These are phyloP conservation scores for Rhagologus leucostigma DNA, from an alignment of 2,113 vertebrate species.

Conservation along the genomic window DNA sequence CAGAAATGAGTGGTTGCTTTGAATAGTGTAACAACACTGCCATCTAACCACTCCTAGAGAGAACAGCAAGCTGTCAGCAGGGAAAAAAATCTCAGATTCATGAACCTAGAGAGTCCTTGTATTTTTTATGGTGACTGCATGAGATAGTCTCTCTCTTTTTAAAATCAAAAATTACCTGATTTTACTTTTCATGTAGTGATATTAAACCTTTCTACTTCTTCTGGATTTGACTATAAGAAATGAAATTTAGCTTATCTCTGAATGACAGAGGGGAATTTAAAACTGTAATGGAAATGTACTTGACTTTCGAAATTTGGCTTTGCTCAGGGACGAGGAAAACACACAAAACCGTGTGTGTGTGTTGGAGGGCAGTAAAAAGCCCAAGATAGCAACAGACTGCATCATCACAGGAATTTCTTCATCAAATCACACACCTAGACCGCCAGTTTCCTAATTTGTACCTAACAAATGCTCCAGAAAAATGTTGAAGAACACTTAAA, in stretches of 20 bases:
- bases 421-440: not conserved
- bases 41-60: constrained; percentile 36
- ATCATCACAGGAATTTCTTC: not conserved
- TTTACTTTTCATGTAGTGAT: not conserved
- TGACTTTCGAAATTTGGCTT: not conserved
- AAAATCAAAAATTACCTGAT: not conserved
- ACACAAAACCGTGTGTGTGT: not conserved
- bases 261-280: not conserved
- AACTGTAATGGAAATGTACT: not conserved
- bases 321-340: not conserved
- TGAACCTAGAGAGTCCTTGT: accelerated
- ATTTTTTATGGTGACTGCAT: not conserved
- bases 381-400: not conserved
- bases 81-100: not conserved
- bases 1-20: not conserved
- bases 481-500: not conserved
- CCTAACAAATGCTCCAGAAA: not conserved
- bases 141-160: not conserved
- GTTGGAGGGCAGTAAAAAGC: not conserved
- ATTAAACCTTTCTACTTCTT: not conserved
- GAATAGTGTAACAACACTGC: constrained; percentile 44
- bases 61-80: not conserved
- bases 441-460: not conserved
- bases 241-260: not conserved
- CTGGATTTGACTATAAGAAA: not conserved